Evolutionary conservation across 2,888 invertebrate species (phyloP).

Genomic region (Matsumyia berberina): DNA sequence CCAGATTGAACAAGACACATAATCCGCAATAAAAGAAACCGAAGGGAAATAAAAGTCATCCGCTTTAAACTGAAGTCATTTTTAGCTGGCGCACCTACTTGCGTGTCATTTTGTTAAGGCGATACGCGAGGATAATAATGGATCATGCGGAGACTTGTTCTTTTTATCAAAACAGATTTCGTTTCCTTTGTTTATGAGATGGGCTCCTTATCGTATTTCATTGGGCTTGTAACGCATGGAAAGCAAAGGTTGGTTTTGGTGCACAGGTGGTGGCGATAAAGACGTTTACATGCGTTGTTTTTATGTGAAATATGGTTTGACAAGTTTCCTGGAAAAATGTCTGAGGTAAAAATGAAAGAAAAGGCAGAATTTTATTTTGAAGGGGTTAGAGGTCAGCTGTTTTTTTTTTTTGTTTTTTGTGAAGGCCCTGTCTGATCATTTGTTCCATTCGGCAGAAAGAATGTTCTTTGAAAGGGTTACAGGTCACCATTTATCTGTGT

Average conservation of each 20-base stretch:
- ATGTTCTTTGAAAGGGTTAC: no score
- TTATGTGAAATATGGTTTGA: constrained; percentile 4
- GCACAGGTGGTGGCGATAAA: constrained; percentile 39
- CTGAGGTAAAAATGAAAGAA: background rate
- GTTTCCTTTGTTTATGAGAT: constrained; percentile 16
- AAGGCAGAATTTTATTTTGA: background rate
- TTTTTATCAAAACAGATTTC: constrained; percentile 32
- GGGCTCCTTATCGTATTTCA: constrained; percentile 12
- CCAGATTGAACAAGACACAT: constrained; percentile 53
- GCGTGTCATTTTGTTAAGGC: constrained; percentile 24
- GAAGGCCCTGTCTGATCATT: no score
- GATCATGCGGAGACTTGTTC: constrained; percentile 49
- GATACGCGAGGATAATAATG: constrained; percentile 55
- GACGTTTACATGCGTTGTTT: constrained; percentile 11
- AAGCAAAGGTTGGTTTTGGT: background rate
- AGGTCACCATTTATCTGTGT: no score
- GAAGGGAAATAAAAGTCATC: constrained; percentile 55
- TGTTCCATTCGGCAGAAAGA: no score
- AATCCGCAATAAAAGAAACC: constrained; percentile 52
- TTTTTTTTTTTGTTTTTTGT: background rate
- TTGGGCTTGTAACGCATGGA: background rate
- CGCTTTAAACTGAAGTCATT: constrained; percentile 36
- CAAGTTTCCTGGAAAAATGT: background rate
- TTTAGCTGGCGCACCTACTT: constrained; percentile 16
- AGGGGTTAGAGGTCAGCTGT: background rate